phyloP scores from a whole-genome alignment of 2,113 vertebrate genomes.

The Anolis sagrei region DNA sequence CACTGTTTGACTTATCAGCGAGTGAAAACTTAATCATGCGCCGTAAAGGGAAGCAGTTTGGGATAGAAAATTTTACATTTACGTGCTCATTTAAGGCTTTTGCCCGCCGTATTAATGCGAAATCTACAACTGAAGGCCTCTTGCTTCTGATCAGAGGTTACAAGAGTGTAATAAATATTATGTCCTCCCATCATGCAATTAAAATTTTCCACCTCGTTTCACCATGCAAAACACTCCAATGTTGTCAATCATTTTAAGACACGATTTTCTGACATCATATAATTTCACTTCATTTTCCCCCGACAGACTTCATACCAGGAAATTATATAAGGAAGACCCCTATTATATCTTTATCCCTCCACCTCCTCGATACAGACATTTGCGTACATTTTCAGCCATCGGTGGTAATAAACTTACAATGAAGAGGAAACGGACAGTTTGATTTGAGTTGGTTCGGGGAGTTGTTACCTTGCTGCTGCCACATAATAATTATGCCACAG shows the following conservation, averaged over 20 bases:
- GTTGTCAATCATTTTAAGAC: slow-evolving; percentile 86
- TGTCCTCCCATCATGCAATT: slow-evolving; percentile 86
- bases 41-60: slow-evolving; percentile 56
- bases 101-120: slow-evolving; percentile 77
- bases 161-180: slow-evolving; percentile 87
- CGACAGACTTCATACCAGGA: slow-evolving; percentile 81
- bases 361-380: slow-evolving; percentile 77
- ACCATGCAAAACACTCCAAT: slow-evolving; percentile 82
- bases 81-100: slow-evolving; percentile 74
- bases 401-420: slow-evolving; percentile 73
- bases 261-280: slow-evolving; percentile 86
- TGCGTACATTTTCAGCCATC: slow-evolving; percentile 77
- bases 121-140: slow-evolving; percentile 80
- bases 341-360: slow-evolving; percentile 85
- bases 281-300: slow-evolving; percentile 79
- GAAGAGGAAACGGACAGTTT: slow-evolving; percentile 59
- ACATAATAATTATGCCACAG: slow-evolving; percentile 56
- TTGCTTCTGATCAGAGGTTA: slow-evolving; percentile 78
- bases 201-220: slow-evolving; percentile 87
- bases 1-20: slow-evolving; percentile 66
- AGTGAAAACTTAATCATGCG: slow-evolving; percentile 72
- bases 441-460: slow-evolving; percentile 53
- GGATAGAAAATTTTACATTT: slow-evolving; percentile 68
- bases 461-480: slow-evolving; percentile 61
- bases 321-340: slow-evolving; percentile 82